These are phyloP conservation scores for Osedax frankpressi DNA, from an alignment of 2,888 invertebrate genomes.

Conservation along the genomic window DNA sequence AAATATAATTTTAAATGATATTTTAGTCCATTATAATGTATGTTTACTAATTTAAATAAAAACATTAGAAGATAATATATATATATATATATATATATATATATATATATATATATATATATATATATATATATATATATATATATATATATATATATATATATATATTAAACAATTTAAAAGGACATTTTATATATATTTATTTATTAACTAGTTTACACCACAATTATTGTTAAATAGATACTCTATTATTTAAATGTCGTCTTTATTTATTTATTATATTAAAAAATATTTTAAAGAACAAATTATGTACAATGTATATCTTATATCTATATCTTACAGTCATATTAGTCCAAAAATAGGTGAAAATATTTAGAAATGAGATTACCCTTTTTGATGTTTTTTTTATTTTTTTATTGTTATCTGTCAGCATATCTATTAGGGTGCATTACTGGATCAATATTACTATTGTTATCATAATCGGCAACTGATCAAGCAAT, in stretches of 20 bases:
- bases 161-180: neutral
- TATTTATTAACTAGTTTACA: too few species aligned
- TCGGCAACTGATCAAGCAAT: neutral
- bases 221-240: too few species aligned
- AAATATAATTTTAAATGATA: neutral
- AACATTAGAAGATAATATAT: conserved; percentile 3
- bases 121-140: conserved; percentile 6
- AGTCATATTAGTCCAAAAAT: too few species aligned
- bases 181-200: too few species aligned
- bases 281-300: too few species aligned
- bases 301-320: too few species aligned
- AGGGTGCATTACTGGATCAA: conserved; percentile 1
- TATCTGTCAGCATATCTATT: neutral
- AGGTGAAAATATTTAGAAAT: too few species aligned
- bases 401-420: neutral
- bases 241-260: too few species aligned
- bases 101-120: conserved; percentile 2
- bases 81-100: conserved; percentile 9
- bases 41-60: neutral
- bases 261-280: too few species aligned
- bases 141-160: conserved; percentile 9
- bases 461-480: neutral
- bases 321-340: too few species aligned
- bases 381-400: neutral
- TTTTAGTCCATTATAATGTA: neutral